Percentiles rank a stretch among this genome's conserved stretches.
phyloP scores from a whole-genome alignment of 2,113 vertebrate genomes.

The Chloropsis cyanopogon region DNA sequence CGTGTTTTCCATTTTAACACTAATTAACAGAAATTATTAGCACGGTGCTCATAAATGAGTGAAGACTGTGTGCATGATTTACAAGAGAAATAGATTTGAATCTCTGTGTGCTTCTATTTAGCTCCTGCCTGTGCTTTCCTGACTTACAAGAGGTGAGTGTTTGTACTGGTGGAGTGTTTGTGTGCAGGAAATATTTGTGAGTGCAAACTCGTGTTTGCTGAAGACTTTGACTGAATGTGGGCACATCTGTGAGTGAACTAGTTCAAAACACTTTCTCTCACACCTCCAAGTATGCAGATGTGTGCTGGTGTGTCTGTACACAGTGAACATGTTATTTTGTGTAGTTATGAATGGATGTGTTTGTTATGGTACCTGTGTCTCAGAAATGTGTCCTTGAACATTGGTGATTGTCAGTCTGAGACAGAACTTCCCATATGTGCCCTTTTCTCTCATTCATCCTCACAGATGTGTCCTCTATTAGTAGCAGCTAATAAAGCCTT shows the following conservation, averaged over 20 bases:
- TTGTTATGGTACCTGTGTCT: not conserved
- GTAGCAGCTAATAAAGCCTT: not conserved
- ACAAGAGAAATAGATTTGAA: not conserved
- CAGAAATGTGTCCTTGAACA: not conserved
- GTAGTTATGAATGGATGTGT: not conserved
- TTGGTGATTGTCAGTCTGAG: not conserved
- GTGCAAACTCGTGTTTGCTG: not conserved
- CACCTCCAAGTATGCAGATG: not conserved
- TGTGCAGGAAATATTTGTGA: not conserved
- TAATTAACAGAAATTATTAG: slow-evolving; percentile 58
- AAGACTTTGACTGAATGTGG: fast-evolving
- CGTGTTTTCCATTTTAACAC: slow-evolving; percentile 22
- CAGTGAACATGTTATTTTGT: not conserved
- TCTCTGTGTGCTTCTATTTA: not conserved
- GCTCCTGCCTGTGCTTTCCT: not conserved
- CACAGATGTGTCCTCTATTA: not conserved
- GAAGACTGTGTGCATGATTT: not conserved
- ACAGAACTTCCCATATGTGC: not conserved
- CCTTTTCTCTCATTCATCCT: not conserved
- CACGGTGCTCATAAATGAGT: slow-evolving; percentile 14
- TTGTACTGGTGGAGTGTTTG: not conserved
- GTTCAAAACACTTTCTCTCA: not conserved
- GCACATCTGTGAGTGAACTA: not conserved
- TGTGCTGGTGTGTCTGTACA: not conserved
- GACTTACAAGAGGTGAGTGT: not conserved